phyloP scores from a whole-genome alignment of 2,888 invertebrate species.

The Hemicrepidius hirtus region DNA sequence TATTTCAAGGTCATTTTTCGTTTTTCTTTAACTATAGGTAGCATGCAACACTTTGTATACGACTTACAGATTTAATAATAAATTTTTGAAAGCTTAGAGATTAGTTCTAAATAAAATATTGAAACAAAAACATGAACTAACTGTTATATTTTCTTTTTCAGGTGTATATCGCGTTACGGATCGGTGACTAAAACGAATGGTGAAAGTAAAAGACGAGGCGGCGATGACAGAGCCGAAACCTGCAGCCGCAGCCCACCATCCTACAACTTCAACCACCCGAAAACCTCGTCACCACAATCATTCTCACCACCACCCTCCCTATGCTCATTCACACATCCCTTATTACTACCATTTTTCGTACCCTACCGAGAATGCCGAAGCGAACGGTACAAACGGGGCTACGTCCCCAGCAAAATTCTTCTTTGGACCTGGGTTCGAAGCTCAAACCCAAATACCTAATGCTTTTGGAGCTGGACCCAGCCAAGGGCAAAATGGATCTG shows the following conservation, averaged over 20 bases:
- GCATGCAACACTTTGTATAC: too few relatives aligned
- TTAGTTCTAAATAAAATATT: too few relatives aligned
- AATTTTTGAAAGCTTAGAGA: too few relatives aligned
- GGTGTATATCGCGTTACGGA: conserved; percentile 39
- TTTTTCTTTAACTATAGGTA: too few relatives aligned
- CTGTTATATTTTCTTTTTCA: conserved; percentile 27
- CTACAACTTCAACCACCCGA: conserved; percentile 52
- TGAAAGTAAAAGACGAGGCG: conserved; percentile 71
- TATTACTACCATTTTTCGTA: conserved; percentile 67
- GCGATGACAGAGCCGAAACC: conserved; percentile 67
- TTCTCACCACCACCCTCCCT: conserved; percentile 72
- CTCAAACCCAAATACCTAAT: conserved; percentile 69
- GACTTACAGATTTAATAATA: too few relatives aligned
- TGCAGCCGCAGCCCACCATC: conserved; percentile 61
- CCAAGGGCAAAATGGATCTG: conserved; percentile 65
- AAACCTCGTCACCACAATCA: conserved; percentile 69
- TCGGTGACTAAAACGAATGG: conserved; percentile 65
- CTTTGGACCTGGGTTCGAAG: conserved; percentile 77
- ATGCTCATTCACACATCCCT: conserved; percentile 72
- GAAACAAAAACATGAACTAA: too few relatives aligned
- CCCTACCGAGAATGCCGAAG: conserved; percentile 70
- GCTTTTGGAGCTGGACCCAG: conserved; percentile 62
- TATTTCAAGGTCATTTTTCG: too few relatives aligned
- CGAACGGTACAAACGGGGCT: conserved; percentile 69
- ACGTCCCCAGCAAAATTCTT: conserved; percentile 75